Conservation (phyloP, 2,113 vertebrate genomes). For the Danio rerio region GRCz12tu NC_133193.1:23173501-23174000, state of each 20-base stretch:
- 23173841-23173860: no score
- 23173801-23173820: neutral
- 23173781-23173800: neutral
- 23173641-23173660: constrained; percentile 21
- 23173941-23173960: neutral
- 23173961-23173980: neutral
- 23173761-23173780: neutral
- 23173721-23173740: neutral
- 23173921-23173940: neutral
- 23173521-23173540: constrained; percentile 30
- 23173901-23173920: neutral
- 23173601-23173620: constrained; percentile 22
- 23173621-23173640: constrained; percentile 24
- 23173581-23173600: constrained; percentile 15
- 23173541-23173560: constrained; percentile 24
- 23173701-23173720: constrained; percentile 21
- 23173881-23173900: neutral
- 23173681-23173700: constrained; percentile 1
- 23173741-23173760: neutral
- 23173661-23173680: neutral
- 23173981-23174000: no score
- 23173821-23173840: no score
- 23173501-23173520: neutral
- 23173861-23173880: no score
- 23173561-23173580: constrained; percentile 42